A percentile compares a stretch with the other conserved stretches of the same genome.
These are phyloP conservation scores for Arion vulgaris DNA, from an alignment of 1,140 invertebrate species.

Conservation along the genomic window DNA sequence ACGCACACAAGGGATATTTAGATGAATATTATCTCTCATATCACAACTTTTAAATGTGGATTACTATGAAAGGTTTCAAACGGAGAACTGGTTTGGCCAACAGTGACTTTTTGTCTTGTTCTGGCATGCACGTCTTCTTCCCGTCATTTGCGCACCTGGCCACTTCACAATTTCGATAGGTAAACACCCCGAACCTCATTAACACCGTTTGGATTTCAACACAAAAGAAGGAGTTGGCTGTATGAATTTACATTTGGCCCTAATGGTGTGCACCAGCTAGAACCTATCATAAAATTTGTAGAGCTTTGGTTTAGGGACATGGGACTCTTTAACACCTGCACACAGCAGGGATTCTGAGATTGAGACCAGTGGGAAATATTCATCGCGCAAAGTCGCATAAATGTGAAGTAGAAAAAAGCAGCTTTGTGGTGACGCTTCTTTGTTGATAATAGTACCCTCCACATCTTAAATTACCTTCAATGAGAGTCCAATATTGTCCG, in stretches of 20 bases:
- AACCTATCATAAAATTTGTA: background rate
- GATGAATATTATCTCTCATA: background rate
- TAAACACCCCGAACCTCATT: background rate
- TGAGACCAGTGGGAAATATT: background rate
- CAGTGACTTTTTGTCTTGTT: background rate
- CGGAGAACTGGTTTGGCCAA: background rate
- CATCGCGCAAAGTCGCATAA: constrained; percentile 2
- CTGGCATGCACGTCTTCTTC: background rate
- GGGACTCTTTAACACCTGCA: background rate
- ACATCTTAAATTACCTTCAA: background rate
- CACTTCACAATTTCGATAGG: background rate
- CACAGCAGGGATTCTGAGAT: background rate
- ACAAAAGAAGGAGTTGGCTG: background rate
- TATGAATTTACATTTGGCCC: background rate
- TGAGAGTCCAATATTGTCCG: background rate
- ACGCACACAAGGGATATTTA: background rate
- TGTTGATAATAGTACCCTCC: background rate
- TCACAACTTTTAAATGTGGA: background rate
- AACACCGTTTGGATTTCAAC: background rate
- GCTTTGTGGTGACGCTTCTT: background rate
- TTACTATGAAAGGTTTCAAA: background rate
- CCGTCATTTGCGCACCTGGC: background rate
- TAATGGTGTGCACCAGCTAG: background rate
- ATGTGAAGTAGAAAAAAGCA: constrained; percentile 8
- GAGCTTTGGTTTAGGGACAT: background rate